phyloP scores from a whole-genome alignment of 2,113 vertebrate genomes.

The Cnemophilus loriae region DNA sequence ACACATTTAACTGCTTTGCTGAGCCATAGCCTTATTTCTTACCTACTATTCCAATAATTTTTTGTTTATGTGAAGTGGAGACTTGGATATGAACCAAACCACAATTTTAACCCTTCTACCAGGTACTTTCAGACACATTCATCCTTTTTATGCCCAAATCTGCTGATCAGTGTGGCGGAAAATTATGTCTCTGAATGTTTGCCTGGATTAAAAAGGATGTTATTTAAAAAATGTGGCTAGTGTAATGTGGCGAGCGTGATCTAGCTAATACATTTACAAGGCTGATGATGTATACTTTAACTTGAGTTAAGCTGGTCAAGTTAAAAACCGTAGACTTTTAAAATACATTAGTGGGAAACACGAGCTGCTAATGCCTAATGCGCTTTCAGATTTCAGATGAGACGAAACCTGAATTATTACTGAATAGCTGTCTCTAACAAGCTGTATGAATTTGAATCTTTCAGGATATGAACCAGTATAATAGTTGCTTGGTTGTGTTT shows the following conservation, averaged over 20 bases:
- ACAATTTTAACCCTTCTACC: background rate
- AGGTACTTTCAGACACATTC: background rate
- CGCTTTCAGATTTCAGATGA: background rate
- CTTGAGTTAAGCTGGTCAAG: background rate
- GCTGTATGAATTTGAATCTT: slow-evolving; percentile 3
- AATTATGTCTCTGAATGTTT: slow-evolving; percentile 13
- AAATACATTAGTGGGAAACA: background rate
- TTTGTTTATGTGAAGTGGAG: background rate
- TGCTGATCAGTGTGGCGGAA: background rate
- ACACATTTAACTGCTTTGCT: background rate
- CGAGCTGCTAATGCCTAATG: background rate
- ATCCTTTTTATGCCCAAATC: background rate
- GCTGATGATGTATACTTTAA: background rate
- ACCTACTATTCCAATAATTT: background rate
- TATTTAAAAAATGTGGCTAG: background rate
- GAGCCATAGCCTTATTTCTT: background rate
- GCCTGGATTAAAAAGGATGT: background rate
- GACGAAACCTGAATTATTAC: background rate
- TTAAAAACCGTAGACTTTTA: background rate
- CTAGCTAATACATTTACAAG: background rate
- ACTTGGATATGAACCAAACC: background rate
- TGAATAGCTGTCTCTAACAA: background rate
- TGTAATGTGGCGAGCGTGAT: background rate
- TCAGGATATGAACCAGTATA: slow-evolving; percentile 14
- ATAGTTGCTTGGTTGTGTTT: slow-evolving; percentile 55